Conservation (phyloP, 2,113 vertebrate genomes). For the Chelonoidis abingdonii region DNA sequence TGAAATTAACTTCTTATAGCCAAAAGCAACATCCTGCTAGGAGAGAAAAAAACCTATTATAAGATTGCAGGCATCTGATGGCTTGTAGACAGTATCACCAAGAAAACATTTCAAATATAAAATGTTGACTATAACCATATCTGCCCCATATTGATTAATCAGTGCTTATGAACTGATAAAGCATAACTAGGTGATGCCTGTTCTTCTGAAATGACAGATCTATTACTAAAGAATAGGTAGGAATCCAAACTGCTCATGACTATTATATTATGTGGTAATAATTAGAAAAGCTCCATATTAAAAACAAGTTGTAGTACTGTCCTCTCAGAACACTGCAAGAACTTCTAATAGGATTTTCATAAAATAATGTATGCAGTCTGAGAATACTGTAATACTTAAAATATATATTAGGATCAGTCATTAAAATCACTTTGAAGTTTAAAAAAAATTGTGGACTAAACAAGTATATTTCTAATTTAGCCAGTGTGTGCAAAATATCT, state of each 20-base stretch:
- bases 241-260: background rate
- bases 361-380: background rate
- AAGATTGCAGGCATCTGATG: slow-evolving; percentile 75
- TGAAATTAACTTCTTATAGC: slow-evolving; percentile 94
- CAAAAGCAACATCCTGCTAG: slow-evolving; percentile 87
- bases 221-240: slow-evolving; percentile 61
- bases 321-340: slow-evolving; percentile 5
- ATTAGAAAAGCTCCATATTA: slow-evolving; percentile 21
- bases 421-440: slow-evolving; percentile 23
- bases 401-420: background rate
- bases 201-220: slow-evolving; percentile 60
- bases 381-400: background rate
- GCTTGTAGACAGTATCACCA: slow-evolving; percentile 73
- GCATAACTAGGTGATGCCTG: slow-evolving; percentile 44
- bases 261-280: background rate
- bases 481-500: background rate
- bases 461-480: background rate
- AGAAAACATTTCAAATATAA: slow-evolving; percentile 82
- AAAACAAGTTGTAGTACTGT: background rate
- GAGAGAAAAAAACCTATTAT: slow-evolving; percentile 79
- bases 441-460: background rate
- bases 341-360: background rate
- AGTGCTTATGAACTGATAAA: slow-evolving; percentile 63
- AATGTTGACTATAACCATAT: slow-evolving; percentile 71
- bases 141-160: slow-evolving; percentile 74